A percentile compares a stretch with the other conserved stretches of the same genome.
phyloP scores from a whole-genome alignment of 2,888 invertebrate species.

The Maniola hyperantus region DNA sequence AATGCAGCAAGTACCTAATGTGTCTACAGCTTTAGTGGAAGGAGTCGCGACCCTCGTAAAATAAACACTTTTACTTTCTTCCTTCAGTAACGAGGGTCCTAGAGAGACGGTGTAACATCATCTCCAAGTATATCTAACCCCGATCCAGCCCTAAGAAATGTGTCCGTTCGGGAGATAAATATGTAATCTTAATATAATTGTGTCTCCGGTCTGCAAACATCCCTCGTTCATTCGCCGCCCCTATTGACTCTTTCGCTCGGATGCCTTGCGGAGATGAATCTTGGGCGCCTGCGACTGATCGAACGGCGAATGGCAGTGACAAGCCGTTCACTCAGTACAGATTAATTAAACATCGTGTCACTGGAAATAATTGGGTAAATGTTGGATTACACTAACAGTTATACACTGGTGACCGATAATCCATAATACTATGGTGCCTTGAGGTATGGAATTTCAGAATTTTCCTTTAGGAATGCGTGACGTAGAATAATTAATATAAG shows the following conservation, averaged over 20 bases:
- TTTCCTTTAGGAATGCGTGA: too few species aligned
- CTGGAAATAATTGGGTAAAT: conserved; percentile 25
- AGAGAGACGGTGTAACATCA: conserved; percentile 35
- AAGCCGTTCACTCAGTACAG: conserved; percentile 31
- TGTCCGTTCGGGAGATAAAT: conserved; percentile 75
- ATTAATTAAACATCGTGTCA: conserved; percentile 33
- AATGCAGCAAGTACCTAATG: too few species aligned
- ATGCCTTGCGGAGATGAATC: conserved; percentile 41
- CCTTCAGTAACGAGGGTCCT: not conserved
- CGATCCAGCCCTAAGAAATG: conserved; percentile 62
- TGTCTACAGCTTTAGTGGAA: too few species aligned
- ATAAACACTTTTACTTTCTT: not conserved
- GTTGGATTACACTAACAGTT: not conserved
- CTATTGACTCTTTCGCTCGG: conserved; percentile 65
- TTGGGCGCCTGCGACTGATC: conserved; percentile 38
- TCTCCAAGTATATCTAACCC: conserved; percentile 43
- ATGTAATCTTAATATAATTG: conserved; percentile 81
- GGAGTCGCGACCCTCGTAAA: not conserved
- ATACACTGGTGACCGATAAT: not conserved
- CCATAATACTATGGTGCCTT: too few species aligned
- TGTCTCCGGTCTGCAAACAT: conserved; percentile 56
- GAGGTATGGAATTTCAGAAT: not conserved
- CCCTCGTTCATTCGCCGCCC: conserved; percentile 60
- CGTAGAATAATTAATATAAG: too few species aligned
- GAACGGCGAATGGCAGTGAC: conserved; percentile 37